Percentiles rank a stretch among this genome's conserved stretches.
Evolutionary conservation across 2,113 vertebrate genomes (phyloP).

Genomic region (Pica pica): DNA sequence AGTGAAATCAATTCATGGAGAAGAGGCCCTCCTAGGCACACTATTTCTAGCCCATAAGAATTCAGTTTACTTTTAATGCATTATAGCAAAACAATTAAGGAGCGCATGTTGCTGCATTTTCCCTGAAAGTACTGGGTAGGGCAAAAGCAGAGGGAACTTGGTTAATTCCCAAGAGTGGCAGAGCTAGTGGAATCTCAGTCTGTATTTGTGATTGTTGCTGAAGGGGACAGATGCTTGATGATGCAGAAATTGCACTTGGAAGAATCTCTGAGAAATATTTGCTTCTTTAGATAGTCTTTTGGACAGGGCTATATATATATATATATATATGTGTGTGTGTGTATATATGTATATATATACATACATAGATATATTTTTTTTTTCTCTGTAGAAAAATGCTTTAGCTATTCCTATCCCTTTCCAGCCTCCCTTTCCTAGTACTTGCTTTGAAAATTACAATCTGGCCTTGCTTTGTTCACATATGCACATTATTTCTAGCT

Average conservation of each 20-base stretch:
- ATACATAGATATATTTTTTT: no score
- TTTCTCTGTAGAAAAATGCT: neutral
- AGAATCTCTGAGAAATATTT: neutral
- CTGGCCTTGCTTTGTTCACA: neutral
- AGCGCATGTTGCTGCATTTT: neutral
- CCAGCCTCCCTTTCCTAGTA: neutral
- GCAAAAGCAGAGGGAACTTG: neutral
- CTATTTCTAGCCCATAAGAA: neutral
- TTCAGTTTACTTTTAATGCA: neutral
- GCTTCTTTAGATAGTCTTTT: neutral
- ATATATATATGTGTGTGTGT: no score
- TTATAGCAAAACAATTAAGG: neutral
- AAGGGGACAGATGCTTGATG: neutral
- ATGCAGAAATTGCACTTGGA: neutral
- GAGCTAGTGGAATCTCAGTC: neutral
- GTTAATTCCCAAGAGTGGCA: neutral
- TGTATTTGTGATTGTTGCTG: neutral
- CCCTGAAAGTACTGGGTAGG: neutral
- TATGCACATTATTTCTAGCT: neutral
- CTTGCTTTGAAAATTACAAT: neutral
- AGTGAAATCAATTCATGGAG: neutral
- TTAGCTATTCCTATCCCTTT: neutral
- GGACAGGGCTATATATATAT: neutral
- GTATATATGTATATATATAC: no score
- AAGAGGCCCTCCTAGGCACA: neutral